Evolutionary conservation across 2,888 invertebrate genomes (phyloP), one percentile per base, ranked within the genome.

Genomic region (Hoplodrina blanda): DNA sequence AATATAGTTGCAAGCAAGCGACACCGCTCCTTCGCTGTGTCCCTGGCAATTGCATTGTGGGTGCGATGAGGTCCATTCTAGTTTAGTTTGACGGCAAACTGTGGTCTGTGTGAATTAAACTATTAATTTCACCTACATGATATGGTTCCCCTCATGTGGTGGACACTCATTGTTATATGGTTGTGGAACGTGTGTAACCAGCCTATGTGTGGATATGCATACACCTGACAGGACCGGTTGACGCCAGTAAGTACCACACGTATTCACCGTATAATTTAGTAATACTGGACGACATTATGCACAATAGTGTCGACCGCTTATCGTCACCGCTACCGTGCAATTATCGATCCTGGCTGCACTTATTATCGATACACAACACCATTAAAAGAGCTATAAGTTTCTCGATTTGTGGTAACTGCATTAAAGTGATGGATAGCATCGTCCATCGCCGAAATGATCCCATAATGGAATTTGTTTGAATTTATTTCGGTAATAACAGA

Each of bases 211-310:
- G 46, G 11, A 46, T 6, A 46, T 17, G 46, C 17, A 46, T 17
- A 6, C 17, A 17, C 5, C 17, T 46, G 30, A 83, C 56, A 56
- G 79, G 81, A 91, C 89, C 88, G 90, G 92, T 91, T 78, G 64
- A 64, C 61, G 67, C 62, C 69, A 81, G 80, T 78, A 80, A 82
- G 81, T 78, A 79, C 74, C 65, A 61, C 65, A 70, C 72, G 73
- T 71, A 69, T 63, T 82, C 79, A 86, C 90, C 88, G 87, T 93
- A 91, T 95, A 94, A 94, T 95, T 95, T 92, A 89, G 92, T 91
- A 92, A 93, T 93, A 89, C 88, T 88, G 92, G 88, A 89, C 90
- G 90, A 92, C 90, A 94, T 95, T 94, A 94, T 91, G 91, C 91
- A 94, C 92, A 92, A 93, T 94, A 92, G 94, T 92, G 91, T 88